These are phyloP conservation scores for Cylloceria caligata DNA, from an alignment of 2,888 invertebrate genomes.

Conservation along the genomic window DNA sequence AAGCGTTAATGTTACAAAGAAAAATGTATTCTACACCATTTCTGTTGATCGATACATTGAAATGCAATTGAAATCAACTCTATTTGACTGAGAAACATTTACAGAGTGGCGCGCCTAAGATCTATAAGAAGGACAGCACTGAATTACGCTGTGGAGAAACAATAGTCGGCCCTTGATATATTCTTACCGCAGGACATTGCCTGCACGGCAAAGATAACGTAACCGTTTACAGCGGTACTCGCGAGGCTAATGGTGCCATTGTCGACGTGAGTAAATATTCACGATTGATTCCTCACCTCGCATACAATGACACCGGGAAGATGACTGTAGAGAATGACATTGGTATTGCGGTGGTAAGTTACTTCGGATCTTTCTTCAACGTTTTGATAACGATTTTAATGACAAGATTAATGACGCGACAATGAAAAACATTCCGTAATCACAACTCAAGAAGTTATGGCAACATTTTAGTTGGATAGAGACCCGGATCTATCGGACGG, in stretches of 20 bases:
- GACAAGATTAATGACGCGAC: neutral
- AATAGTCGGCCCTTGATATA: conserved; percentile 6
- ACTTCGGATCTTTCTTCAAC: neutral
- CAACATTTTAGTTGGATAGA: neutral
- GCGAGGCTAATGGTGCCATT: neutral
- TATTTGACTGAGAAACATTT: too few species aligned
- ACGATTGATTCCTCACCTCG: neutral
- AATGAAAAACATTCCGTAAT: neutral
- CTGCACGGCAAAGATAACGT: neutral
- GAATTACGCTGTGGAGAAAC: neutral
- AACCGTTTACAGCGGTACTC: neutral
- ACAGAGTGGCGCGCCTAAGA: neutral
- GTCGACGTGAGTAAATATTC: neutral
- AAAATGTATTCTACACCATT: neutral
- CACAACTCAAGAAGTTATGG: neutral
- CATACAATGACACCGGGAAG: neutral
- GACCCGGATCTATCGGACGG: neutral
- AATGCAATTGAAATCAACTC: too few species aligned
- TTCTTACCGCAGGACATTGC: conserved; percentile 13
- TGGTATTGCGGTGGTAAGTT: neutral
- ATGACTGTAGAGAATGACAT: neutral
- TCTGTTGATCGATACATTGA: neutral
- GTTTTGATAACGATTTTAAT: neutral
- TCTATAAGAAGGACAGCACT: neutral
- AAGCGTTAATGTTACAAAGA: neutral